Evolutionary conservation across 37 sponge, comb jelly and placozoan genomes (phyloP), one percentile per base, ranked within the genome.

Genomic region (Agelas oroides): DNA sequence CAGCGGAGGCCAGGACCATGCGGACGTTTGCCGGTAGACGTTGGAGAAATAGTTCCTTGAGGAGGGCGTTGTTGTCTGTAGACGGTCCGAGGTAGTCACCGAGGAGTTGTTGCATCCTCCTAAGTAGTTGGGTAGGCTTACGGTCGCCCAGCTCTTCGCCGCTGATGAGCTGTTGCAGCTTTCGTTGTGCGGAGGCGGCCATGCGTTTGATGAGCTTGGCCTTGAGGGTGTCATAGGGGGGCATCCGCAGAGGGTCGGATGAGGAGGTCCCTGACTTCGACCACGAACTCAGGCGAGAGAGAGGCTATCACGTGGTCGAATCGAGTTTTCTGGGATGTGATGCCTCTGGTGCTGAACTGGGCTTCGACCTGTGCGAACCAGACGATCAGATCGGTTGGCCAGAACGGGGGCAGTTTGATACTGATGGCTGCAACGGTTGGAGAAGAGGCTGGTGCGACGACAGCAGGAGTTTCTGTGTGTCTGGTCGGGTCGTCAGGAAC

Each of bases 331-430:
- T 88, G 84, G 27, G 59, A 35, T 15, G 72, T 74, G 56, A 92
- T 80, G 32, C 71, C 16, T 2, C 89, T 40, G 37, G 85, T 87
- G 62, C 62, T 52, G 52, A 92, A 92, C 56, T 84, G 79, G 34
- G 92, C 92, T 54, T 92, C 92, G 0, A 88, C 89, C 52, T 92
- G 89, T 0, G 81, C 85, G 74, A 90, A 88, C 92, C 92, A 88
- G 16, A 88, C 76, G 12, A 65, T 62, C 21, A 81, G 88, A 41
- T 84, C 85, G 23, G 80, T 53, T 2, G 92, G 92, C 92, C 92
- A 88, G 75, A 92, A 90, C 36, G 85, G 90, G 13, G 85, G 90
- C 0, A 90, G 80, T 37, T 89, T 89, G 53, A 89, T 12, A 54
- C 55, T 54, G 62, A 82, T 72, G 53, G 89, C 78, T 32, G 77